These are phyloP conservation scores for Calliopum simillimum DNA, from an alignment of 2,888 invertebrate genomes.

Conservation along the genomic window DNA sequence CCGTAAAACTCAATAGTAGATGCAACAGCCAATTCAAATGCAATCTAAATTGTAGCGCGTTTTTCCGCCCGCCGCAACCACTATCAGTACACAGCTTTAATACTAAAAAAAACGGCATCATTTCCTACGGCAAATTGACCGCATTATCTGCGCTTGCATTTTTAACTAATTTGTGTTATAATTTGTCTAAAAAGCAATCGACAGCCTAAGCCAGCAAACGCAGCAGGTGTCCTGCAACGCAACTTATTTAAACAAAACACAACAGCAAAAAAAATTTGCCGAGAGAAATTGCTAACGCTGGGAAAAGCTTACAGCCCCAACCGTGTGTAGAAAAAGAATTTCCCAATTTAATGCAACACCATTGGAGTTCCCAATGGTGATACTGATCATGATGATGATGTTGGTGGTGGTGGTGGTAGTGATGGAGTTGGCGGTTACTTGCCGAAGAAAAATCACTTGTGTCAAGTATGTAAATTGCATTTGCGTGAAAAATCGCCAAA, in stretches of 20 bases:
- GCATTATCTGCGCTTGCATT: background rate
- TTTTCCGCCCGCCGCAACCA: background rate
- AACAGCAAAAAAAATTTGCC: background rate
- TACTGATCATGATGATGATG: background rate
- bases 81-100: background rate
- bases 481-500: slow-evolving; percentile 25
- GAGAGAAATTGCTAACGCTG: background rate
- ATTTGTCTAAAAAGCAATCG: slow-evolving; percentile 53
- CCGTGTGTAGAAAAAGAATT: slow-evolving; percentile 1
- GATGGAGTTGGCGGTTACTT: slow-evolving; percentile 2
- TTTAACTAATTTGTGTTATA: slow-evolving; percentile 56
- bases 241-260: background rate
- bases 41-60: background rate
- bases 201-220: background rate
- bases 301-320: background rate
- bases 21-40: background rate
- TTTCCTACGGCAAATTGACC: too few species aligned
- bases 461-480: slow-evolving; percentile 29
- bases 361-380: background rate
- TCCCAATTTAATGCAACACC: slow-evolving; percentile 26
- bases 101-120: background rate
- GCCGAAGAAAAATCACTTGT: slow-evolving; percentile 25
- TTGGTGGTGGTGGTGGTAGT: background rate
- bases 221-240: slow-evolving; percentile 8
- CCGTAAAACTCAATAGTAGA: too few species aligned